Evolutionary conservation across 2,113 vertebrate species (phyloP).

Genomic region (Triplophysa tibetana): DNA sequence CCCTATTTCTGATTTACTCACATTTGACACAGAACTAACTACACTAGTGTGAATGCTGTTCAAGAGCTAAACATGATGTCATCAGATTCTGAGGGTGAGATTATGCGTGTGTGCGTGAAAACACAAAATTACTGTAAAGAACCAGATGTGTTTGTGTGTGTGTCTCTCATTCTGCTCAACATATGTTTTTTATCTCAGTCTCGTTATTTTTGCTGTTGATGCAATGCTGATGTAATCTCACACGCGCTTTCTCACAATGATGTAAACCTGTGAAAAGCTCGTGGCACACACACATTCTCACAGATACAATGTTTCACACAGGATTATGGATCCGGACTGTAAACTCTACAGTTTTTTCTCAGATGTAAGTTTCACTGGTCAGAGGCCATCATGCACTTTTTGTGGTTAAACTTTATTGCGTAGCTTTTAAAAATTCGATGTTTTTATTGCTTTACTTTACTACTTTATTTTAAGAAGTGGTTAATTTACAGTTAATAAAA

Average conservation of each 20-base stretch:
- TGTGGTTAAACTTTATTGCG: too few species aligned
- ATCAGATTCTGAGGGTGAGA: background rate
- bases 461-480: too few species aligned
- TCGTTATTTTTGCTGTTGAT: constrained; percentile 40
- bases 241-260: background rate
- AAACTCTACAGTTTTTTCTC: background rate
- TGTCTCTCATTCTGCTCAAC: constrained; percentile 20
- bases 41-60: too few species aligned
- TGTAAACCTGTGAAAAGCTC: constrained; percentile 27
- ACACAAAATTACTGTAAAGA: background rate
- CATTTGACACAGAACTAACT: too few species aligned
- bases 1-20: too few species aligned
- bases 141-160: background rate
- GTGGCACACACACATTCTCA: background rate
- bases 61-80: too few species aligned
- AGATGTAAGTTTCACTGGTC: constrained; percentile 17
- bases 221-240: constrained; percentile 27
- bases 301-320: background rate
- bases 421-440: too few species aligned
- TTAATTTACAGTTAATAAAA: too few species aligned
- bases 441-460: too few species aligned
- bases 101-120: background rate
- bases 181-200: constrained; percentile 23
- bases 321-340: background rate
- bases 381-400: background rate